Percentiles rank a stretch among this genome's conserved stretches.
phyloP scores from a whole-genome alignment of 2,888 invertebrate species.

The Trachelus stipa region DNA sequence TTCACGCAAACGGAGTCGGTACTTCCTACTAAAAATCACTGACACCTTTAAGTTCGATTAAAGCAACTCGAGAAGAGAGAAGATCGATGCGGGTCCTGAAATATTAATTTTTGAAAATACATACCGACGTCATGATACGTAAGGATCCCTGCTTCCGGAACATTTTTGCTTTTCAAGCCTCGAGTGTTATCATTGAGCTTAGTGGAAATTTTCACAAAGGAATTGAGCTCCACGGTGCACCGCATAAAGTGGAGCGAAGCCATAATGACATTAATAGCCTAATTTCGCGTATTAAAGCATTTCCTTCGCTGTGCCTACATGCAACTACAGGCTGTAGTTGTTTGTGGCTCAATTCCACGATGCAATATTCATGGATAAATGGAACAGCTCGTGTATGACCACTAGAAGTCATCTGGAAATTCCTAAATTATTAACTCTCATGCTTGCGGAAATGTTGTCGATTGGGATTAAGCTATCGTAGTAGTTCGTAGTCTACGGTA shows the following conservation, averaged over 20 bases:
- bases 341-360: conserved; percentile 30
- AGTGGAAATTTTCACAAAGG: conserved; percentile 42
- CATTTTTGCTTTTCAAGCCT: conserved; percentile 14
- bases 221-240: conserved; percentile 22
- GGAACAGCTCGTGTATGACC: conserved; percentile 37
- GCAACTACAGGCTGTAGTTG: too few species aligned
- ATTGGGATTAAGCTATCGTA: too few species aligned
- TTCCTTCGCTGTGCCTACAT: too few species aligned
- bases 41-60: too few species aligned
- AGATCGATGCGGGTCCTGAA: too few species aligned
- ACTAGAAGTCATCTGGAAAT: conserved; percentile 43
- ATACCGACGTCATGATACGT: background rate
- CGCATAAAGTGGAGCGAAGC: conserved; percentile 6
- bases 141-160: background rate
- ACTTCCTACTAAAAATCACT: too few species aligned
- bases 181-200: conserved; percentile 45
- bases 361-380: conserved; percentile 50
- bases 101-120: too few species aligned
- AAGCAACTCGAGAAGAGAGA: too few species aligned
- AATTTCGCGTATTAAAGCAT: too few species aligned
- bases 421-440: conserved; percentile 26
- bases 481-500: too few species aligned
- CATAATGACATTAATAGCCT: conserved; percentile 43
- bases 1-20: too few species aligned
- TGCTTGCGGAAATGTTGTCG: background rate